Evolutionary conservation across 2,113 vertebrate genomes (phyloP).

Genomic region (Pelodiscus sinensis): DNA sequence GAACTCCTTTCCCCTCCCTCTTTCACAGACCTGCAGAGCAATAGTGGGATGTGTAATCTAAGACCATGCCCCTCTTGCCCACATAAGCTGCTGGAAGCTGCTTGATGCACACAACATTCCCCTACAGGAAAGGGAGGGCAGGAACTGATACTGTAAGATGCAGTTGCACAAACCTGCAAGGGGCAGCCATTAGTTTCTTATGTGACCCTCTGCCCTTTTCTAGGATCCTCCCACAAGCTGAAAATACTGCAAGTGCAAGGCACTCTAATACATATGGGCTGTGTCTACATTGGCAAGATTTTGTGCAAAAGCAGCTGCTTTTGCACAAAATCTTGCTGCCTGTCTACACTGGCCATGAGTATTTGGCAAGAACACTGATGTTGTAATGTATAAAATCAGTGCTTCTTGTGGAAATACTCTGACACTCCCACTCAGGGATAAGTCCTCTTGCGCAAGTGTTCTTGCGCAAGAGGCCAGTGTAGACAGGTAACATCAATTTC

Average conservation of each 20-base stretch:
- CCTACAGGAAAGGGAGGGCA: rapidly evolving
- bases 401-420: no score
- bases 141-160: background rate
- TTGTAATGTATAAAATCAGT: no score
- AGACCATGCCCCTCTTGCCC: background rate
- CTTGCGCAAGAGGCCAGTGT: no score
- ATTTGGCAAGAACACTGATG: no score
- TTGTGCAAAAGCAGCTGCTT: no score
- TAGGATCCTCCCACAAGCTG: background rate
- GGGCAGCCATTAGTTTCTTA: background rate
- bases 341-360: no score
- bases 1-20: background rate
- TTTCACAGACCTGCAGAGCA: background rate
- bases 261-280: background rate
- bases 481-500: no score
- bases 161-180: background rate
- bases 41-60: background rate
- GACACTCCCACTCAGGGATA: no score
- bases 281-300: no score
- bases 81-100: background rate
- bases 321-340: no score
- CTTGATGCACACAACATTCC: background rate
- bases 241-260: background rate
- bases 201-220: background rate
- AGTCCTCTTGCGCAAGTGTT: no score